Base-by-base conservation (phyloP, 2,888 invertebrate genomes). In the Heliconius sara region DNA sequence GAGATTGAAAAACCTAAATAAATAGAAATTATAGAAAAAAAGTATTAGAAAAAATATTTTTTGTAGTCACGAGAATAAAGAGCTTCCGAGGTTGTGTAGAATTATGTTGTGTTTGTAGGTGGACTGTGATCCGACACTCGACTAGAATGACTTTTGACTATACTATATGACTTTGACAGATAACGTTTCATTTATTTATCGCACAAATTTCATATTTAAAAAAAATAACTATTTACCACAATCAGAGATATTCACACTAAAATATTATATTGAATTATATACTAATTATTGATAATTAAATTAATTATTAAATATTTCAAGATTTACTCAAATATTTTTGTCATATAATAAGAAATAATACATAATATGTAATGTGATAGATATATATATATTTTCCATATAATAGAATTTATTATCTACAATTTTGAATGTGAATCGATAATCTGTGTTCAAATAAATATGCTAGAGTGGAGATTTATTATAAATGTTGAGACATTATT, bases 21-120 rank as follows among this genome's bases (percentile, higher is more conserved):
- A 43, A 74, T 67, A 73, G 67, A 78, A 63, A 57, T 73, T 66
- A 34, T 47, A 66, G 68, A 80, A 66, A 81, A 66, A 47, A 76
- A 79, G 76, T 73, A 30, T 78, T 80, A 79, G 71, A 73, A 71
- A 76, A 76, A 72, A 79, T 75, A 60, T 76, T 79, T 79, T 80
- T 66, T 70, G 74, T 78, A 79, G 75, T 75, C 83, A 83, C 81
- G 78, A 83, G 83, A 84, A 85, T 82, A 85, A 88, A 85, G 93
- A 94, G 94, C 94, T 93, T 94, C 91, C 89, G 89, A 89, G 93
- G 93, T 93, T 93, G 94, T 94, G 93, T 92, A 91, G 91, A 87
- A 86, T 88, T 87, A 85, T 89, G 86, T 89, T 89, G 86, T 87
- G 88, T 89, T 88, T 86, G 87, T 84, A 86, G 84, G 81, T 87